Percentiles rank a stretch among this genome's conserved stretches.
phyloP scores from a whole-genome alignment of 2,888 invertebrate species.

The Drosophila sordidula region DNA sequence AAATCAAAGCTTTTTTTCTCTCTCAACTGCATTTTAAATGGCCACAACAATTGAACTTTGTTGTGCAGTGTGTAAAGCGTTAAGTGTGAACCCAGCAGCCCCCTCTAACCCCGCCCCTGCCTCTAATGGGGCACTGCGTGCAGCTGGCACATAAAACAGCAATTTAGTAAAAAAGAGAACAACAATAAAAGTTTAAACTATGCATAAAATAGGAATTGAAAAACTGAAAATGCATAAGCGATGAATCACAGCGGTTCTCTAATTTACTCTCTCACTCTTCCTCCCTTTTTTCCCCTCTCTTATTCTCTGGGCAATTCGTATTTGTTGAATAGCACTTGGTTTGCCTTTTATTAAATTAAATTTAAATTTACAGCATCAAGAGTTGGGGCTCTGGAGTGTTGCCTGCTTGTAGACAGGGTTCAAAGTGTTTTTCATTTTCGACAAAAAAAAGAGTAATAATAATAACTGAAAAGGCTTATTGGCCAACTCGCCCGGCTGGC shows the following conservation, averaged over 20 bases:
- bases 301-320: background rate
- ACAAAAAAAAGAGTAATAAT: background rate
- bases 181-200: slow-evolving; percentile 16
- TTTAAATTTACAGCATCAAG: slow-evolving; percentile 37
- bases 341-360: slow-evolving; percentile 63
- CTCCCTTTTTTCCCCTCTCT: background rate
- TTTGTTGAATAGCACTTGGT: slow-evolving; percentile 23
- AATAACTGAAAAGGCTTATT: slow-evolving; percentile 40
- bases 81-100: slow-evolving; percentile 15
- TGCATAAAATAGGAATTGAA: slow-evolving; percentile 42
- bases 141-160: slow-evolving; percentile 58
- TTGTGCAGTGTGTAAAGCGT: slow-evolving; percentile 22
- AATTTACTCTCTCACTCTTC: background rate
- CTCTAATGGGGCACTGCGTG: slow-evolving; percentile 25
- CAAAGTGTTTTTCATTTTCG: slow-evolving; percentile 27
- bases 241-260: slow-evolving; percentile 40
- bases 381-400: slow-evolving; percentile 10
- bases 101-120: background rate
- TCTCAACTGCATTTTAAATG: slow-evolving; percentile 29
- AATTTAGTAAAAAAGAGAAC: slow-evolving; percentile 9
- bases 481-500: slow-evolving; percentile 31
- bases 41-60: slow-evolving; percentile 50
- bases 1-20: slow-evolving; percentile 48
- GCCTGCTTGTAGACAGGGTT: slow-evolving; percentile 4
- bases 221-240: slow-evolving; percentile 26